A percentile compares a stretch with the other conserved stretches of the same genome.
Conservation (phyloP, 2,113 vertebrate genomes). For the Delphinapterus leucas region DNA sequence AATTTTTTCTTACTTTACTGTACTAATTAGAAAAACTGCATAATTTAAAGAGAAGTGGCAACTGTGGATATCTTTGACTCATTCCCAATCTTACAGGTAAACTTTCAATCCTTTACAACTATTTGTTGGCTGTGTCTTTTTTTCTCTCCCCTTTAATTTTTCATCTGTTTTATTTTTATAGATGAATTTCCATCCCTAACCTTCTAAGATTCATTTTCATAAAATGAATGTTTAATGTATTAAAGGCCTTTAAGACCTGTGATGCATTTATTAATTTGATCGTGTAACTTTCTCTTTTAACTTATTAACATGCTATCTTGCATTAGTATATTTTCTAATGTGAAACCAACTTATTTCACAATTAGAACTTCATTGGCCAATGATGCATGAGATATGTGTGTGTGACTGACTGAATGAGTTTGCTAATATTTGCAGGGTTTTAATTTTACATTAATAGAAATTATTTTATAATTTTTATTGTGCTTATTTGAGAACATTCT, state of each 20-base stretch:
- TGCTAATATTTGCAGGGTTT: not conserved
- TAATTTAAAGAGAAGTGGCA: not conserved
- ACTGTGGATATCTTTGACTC: not conserved
- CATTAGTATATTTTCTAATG: not conserved
- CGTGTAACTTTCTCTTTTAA: not conserved
- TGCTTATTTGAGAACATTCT: not conserved
- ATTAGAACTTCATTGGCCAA: not conserved
- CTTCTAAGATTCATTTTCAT: not conserved
- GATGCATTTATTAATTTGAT: not conserved
- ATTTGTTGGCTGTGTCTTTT: not conserved
- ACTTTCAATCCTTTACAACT: not conserved
- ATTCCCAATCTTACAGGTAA: not conserved
- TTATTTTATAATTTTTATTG: not conserved
- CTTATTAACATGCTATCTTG: not conserved
- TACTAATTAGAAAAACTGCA: not conserved
- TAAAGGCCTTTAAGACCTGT: not conserved
- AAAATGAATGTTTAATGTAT: not conserved
- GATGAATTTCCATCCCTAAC: not conserved
- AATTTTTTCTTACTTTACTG: not conserved
- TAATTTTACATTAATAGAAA: not conserved
- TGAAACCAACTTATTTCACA: not conserved
- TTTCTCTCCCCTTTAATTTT: not conserved
- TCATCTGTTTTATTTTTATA: not conserved
- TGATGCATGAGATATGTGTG: not conserved
- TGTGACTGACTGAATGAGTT: not conserved